These are phyloP conservation scores for Columbina picui DNA, from an alignment of 2,113 vertebrate species.

Conservation along the genomic window DNA sequence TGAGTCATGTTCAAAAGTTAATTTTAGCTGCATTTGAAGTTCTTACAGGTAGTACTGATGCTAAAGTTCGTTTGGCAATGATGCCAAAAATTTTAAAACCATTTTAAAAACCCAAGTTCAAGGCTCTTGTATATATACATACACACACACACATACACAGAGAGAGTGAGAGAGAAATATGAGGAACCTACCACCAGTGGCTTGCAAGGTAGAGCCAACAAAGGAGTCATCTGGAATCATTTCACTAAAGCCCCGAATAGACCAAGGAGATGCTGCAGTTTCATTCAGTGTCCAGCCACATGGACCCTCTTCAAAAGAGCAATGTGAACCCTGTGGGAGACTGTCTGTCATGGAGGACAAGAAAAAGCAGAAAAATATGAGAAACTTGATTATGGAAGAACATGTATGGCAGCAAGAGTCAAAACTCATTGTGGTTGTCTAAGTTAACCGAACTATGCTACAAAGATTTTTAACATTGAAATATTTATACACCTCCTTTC, in stretches of 20 bases:
- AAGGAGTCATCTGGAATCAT: constrained; percentile 44
- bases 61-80: not conserved
- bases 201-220: constrained; percentile 76
- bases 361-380: not conserved
- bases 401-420: not conserved
- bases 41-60: not conserved
- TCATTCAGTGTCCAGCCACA: constrained; percentile 84
- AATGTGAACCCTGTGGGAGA: constrained; percentile 82
- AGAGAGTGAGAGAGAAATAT: not conserved
- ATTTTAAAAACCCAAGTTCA: not conserved
- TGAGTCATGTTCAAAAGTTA: not conserved
- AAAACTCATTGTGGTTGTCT: not conserved
- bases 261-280: constrained; percentile 75
- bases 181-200: constrained; percentile 78
- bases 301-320: constrained; percentile 83
- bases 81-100: not conserved
- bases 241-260: constrained; percentile 68
- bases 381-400: not conserved
- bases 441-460: not conserved
- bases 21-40: not conserved
- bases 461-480: not conserved
- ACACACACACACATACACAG: not conserved
- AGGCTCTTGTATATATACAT: not conserved
- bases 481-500: not conserved
- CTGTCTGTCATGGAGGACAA: constrained; percentile 52